Conservation (phyloP, 2,113 vertebrate genomes). For the Tricholaema leucomelas region DNA sequence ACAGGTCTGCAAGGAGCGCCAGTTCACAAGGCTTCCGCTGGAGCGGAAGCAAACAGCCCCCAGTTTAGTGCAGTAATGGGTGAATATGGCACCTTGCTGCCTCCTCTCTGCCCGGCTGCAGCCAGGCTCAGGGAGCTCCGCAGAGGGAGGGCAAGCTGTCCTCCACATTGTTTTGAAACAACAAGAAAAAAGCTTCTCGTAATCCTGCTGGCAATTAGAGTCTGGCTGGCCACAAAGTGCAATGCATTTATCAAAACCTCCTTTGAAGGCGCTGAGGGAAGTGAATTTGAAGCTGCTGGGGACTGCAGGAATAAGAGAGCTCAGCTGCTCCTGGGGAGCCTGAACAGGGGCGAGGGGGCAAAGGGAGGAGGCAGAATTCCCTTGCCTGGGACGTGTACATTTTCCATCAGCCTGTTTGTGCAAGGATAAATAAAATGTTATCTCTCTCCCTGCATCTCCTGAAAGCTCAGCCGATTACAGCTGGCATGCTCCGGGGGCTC, state of each 20-base stretch:
- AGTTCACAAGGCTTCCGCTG: background rate
- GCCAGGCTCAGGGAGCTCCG: background rate
- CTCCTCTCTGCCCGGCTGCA: background rate
- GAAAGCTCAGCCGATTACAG: background rate
- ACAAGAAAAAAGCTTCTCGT: conserved; percentile 59
- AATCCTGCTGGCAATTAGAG: conserved; percentile 67
- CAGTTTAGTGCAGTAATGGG: background rate
- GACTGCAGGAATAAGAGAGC: conserved; percentile 9
- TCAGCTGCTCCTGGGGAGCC: conserved; percentile 38
- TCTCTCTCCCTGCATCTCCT: background rate
- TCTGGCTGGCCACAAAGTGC: conserved; percentile 49
- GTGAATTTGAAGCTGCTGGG: conserved; percentile 55
- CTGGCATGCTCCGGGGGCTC: conserved; percentile 17
- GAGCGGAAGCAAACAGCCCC: background rate
- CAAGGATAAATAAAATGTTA: conserved; percentile 33
- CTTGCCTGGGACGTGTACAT: background rate
- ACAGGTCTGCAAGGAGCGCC: background rate
- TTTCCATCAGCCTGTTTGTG: conserved; percentile 37
- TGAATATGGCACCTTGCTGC: background rate
- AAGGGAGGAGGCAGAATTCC: conserved; percentile 41
- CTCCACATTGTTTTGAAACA: conserved; percentile 63
- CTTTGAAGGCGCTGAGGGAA: conserved; percentile 56
- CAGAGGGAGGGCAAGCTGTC: background rate
- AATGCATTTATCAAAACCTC: conserved; percentile 66
- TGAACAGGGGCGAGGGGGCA: background rate